Evolutionary conservation across 30 jellyfish, hydroid and myxozoan genomes (phyloP).

Genomic region (Hydractinia symbiolongicarpus): DNA sequence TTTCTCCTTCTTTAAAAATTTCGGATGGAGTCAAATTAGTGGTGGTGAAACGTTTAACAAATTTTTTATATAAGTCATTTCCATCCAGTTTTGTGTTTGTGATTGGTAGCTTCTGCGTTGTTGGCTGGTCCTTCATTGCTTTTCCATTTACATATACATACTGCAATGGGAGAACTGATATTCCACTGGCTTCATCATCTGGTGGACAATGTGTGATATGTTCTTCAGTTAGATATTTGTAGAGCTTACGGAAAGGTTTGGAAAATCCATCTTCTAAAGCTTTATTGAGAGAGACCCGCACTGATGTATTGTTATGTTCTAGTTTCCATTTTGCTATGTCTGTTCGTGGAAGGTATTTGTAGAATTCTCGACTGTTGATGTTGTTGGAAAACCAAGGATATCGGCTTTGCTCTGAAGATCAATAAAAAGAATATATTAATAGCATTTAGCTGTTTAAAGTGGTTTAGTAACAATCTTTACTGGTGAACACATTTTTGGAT

Average conservation of each 20-base stretch:
- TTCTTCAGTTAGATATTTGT: constrained; percentile 51
- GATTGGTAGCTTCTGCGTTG: constrained; percentile 72
- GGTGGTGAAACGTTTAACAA: constrained; percentile 60
- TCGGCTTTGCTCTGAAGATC: not conserved
- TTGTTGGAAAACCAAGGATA: not conserved
- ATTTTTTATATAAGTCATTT: constrained; percentile 49
- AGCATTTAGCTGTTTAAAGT: not conserved
- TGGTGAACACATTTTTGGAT: too few species aligned
- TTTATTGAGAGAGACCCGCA: constrained; percentile 30
- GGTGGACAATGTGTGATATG: constrained; percentile 83
- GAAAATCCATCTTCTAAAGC: constrained; percentile 82
- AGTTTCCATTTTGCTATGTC: constrained; percentile 37
- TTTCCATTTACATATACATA: constrained; percentile 57
- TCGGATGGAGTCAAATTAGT: constrained; percentile 65
- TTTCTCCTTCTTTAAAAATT: constrained; percentile 58
- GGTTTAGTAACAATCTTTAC: too few species aligned
- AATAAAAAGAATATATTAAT: not conserved
- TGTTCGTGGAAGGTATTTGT: not conserved
- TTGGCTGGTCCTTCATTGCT: constrained; percentile 42
- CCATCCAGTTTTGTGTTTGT: constrained; percentile 63
- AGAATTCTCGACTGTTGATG: constrained; percentile 8
- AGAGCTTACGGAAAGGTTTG: constrained; percentile 44
- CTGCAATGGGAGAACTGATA: constrained; percentile 79
- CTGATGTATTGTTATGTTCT: constrained; percentile 31
- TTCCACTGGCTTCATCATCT: constrained; percentile 78